Evolutionary conservation across 1,140 invertebrate species (phyloP), one percentile per base, ranked within the genome.

Genomic region (Riptortus pedestris): DNA sequence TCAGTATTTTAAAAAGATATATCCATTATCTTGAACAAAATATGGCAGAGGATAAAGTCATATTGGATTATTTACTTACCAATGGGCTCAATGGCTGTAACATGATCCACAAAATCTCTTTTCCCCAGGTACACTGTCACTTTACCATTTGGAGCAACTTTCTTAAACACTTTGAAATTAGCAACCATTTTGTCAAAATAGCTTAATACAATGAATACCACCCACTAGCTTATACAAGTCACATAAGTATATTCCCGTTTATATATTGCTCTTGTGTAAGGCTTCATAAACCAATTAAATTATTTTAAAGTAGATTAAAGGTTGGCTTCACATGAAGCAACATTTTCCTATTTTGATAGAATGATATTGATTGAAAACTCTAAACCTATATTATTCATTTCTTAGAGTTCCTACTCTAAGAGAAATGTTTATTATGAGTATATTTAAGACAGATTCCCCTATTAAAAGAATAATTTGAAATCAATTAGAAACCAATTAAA

Each of bases 31-130:
- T n/a, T n/a, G n/a, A n/a, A n/a, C n/a, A n/a, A n/a, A n/a, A n/a
- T n/a, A n/a, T n/a, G n/a, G n/a, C n/a, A n/a, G n/a, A n/a, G n/a
- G n/a, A n/a, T n/a, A n/a, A n/a, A n/a, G n/a, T n/a, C n/a, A n/a
- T n/a, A n/a, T n/a, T n/a, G n/a, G n/a, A n/a, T n/a, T n/a, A n/a
- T n/a, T 38, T 14, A 77, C 83, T 77, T 76, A 93, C 91, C 93
- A 69, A 98, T 87, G 0, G 94, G 88, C 73, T 98, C 95, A 55
- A 93, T 87, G 52, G 87, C 88, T 0, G 88, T 86, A 24, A 96
- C 82, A 71, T 96, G 90, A 75, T 98, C 96, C 61, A 98, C 87
- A 76, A 95, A 97, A 73, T 99, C 96, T 70, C 96, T 79, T 75
- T 96, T 96, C 3, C 93, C 92, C 70, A 98, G 80, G 73, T 98